Percentiles rank a stretch among this genome's conserved stretches.
Conservation (phyloP, 1,140 invertebrate genomes). For the Pinna nobilis region DNA sequence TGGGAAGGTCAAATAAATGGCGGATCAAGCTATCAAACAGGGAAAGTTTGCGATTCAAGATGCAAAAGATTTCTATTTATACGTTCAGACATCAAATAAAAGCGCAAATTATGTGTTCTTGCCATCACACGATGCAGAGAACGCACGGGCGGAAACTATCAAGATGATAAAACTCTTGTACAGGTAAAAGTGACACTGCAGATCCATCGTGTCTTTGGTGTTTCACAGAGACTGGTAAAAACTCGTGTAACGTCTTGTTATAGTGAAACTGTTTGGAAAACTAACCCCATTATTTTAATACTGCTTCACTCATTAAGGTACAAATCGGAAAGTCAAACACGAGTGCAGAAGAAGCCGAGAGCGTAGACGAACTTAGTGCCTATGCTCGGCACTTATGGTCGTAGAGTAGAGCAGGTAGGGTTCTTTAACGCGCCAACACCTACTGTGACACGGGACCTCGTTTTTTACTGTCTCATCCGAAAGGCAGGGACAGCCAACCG, state of each 20-base stretch:
- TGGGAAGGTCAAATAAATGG: slow-evolving; percentile 27
- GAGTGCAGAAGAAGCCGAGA: neutral
- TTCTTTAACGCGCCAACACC: no score
- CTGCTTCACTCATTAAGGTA: no score
- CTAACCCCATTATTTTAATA: no score
- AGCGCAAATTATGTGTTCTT: neutral
- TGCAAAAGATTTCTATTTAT: neutral
- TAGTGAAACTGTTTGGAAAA: slow-evolving; percentile 23
- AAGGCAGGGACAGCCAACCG: no score
- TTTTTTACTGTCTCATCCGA: no score
- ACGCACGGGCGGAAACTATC: neutral
- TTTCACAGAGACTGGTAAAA: slow-evolving; percentile 10
- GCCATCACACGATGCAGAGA: neutral
- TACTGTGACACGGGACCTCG: no score
- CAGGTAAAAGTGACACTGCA: slow-evolving; percentile 44
- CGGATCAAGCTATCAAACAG: no score
- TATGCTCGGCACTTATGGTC: no score
- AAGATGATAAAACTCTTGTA: neutral
- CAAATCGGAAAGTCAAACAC: neutral
- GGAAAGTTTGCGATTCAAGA: slow-evolving; percentile 3
- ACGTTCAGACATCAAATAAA: neutral
- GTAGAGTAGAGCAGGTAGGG: no score
- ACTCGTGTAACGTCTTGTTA: slow-evolving; percentile 32
- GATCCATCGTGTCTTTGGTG: slow-evolving; percentile 43
- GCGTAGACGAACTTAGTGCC: no score